These are phyloP conservation scores for Iphiclides podalirius DNA, from an alignment of 2,888 invertebrate genomes.

Conservation along the genomic window DNA sequence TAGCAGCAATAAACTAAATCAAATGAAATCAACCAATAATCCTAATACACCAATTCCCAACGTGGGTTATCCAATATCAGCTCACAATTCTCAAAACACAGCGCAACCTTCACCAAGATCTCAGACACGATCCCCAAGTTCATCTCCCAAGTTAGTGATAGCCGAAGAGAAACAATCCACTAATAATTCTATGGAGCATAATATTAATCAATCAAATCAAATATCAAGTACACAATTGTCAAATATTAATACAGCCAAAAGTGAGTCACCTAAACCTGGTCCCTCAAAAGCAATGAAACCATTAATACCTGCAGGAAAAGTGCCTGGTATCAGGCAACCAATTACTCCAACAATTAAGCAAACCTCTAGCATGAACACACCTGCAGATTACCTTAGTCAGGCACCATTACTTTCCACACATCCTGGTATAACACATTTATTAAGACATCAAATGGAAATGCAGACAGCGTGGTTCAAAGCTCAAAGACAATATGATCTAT, in stretches of 20 bases:
- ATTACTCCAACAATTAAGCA: constrained; percentile 49
- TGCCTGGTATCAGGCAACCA: constrained; percentile 55
- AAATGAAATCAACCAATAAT: constrained; percentile 43
- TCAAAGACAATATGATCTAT: constrained; percentile 60
- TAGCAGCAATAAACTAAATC: constrained; percentile 42
- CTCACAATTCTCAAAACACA: constrained; percentile 48
- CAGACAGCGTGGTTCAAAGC: constrained; percentile 65
- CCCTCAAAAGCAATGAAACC: constrained; percentile 61
- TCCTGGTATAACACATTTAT: constrained; percentile 41
- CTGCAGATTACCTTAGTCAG: constrained; percentile 52
- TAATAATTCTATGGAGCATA: constrained; percentile 47
- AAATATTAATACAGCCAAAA: constrained; percentile 49
- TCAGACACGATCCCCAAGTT: constrained; percentile 74
- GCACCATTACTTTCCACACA: constrained; percentile 53
- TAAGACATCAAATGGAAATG: constrained; percentile 67
- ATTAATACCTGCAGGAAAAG: constrained; percentile 48
- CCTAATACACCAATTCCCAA: constrained; percentile 46
- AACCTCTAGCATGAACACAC: constrained; percentile 45
- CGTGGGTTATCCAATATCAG: constrained; percentile 47
- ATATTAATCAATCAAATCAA: constrained; percentile 64
- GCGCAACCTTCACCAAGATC: constrained; percentile 64
- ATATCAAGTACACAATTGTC: constrained; percentile 64
- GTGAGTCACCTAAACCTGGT: constrained; percentile 58
- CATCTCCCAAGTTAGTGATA: constrained; percentile 74
- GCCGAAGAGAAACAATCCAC: constrained; percentile 71